Evolutionary conservation across 92 coral and sea anemone genomes (phyloP).

Genomic region (Porites divaricata): DNA sequence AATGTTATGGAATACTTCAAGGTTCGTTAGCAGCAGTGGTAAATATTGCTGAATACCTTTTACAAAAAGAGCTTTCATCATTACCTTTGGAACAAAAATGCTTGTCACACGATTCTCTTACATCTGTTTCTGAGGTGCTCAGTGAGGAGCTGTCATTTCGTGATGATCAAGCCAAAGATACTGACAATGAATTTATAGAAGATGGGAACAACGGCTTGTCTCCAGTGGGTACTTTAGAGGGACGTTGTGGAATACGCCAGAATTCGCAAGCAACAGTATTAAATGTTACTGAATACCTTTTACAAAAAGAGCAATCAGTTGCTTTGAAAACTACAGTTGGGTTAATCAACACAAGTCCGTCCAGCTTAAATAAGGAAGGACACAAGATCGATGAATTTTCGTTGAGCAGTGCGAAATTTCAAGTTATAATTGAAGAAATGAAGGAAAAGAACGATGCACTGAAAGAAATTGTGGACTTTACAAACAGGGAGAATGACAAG

Average conservation of each 20-base stretch:
- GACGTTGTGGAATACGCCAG: not conserved
- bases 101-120: too few relatives aligned
- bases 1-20: not conserved
- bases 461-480: not conserved
- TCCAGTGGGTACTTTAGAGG: not conserved
- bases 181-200: too few relatives aligned
- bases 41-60: conserved; percentile 24
- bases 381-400: too few relatives aligned
- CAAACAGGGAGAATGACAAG: not conserved
- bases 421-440: not conserved
- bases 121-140: too few relatives aligned
- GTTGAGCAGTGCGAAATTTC: not conserved
- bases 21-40: not conserved
- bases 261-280: not conserved
- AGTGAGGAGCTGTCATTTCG: too few relatives aligned
- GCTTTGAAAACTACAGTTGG: not conserved
- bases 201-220: not conserved
- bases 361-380: not conserved
- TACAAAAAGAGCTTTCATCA: not conserved
- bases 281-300: conserved; percentile 11
- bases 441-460: not conserved
- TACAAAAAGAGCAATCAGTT: not conserved
- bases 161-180: too few relatives aligned
- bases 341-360: not conserved
- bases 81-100: too few relatives aligned